Percentiles rank a stretch among this genome's conserved stretches.
These are phyloP conservation scores for Phalera bucephala DNA, from an alignment of 2,888 invertebrate species.

Conservation along the genomic window DNA sequence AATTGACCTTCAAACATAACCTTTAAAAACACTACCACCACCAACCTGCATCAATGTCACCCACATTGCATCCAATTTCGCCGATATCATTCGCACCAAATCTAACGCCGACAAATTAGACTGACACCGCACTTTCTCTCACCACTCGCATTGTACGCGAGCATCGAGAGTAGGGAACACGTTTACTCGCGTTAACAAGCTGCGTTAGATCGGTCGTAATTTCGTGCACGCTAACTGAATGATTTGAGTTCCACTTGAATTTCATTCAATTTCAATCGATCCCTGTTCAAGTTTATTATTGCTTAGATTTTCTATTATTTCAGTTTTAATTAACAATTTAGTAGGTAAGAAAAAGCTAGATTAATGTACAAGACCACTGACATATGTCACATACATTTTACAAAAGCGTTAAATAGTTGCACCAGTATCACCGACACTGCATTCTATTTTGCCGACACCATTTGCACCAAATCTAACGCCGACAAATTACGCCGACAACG, in stretches of 20 bases:
- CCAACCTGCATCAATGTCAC: not conserved
- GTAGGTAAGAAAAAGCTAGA: too few relatives aligned
- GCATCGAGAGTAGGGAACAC: constrained; percentile 41
- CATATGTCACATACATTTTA: too few relatives aligned
- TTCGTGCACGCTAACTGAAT: constrained; percentile 63
- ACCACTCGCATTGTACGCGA: constrained; percentile 19
- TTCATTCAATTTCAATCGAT: constrained; percentile 37
- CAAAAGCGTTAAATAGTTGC: too few relatives aligned
- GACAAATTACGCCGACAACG: constrained; percentile 10
- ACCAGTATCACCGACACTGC: constrained; percentile 1
- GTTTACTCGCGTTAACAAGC: constrained; percentile 69
- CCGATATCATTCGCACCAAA: not conserved
- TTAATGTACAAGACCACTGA: too few relatives aligned
- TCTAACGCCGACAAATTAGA: not conserved
- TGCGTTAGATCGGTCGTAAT: constrained; percentile 68
- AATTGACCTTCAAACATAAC: too few relatives aligned
- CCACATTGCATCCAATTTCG: constrained; percentile 3
- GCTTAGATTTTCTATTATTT: too few relatives aligned
- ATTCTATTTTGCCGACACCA: constrained; percentile 2
- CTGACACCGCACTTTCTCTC: constrained; percentile 18
- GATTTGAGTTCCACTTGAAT: constrained; percentile 56
- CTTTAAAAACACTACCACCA: too few relatives aligned
- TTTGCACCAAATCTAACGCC: constrained; percentile 6
- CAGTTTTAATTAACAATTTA: too few relatives aligned
- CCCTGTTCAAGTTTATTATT: constrained; percentile 30